Percentiles rank a stretch among this genome's conserved stretches.
phyloP scores from a whole-genome alignment of 2,888 invertebrate genomes.

The Conchocele bisecta region DNA sequence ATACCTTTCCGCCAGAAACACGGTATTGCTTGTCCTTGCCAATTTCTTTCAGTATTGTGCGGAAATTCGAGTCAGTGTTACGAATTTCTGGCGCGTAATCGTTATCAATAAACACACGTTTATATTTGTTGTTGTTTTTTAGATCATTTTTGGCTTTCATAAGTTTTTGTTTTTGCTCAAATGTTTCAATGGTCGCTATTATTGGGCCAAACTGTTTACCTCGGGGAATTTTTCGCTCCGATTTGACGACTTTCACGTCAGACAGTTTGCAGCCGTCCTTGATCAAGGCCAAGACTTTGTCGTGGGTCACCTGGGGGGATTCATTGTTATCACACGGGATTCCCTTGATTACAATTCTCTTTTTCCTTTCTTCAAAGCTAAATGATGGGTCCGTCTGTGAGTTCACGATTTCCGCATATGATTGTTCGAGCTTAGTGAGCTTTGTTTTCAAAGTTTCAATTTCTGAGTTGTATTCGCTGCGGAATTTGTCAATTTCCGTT shows the following conservation, averaged over 20 bases:
- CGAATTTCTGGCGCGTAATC: conserved; percentile 8
- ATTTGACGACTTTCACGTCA: background rate
- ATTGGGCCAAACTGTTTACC: conserved; percentile 8
- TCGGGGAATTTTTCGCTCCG: background rate
- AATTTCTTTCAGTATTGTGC: conserved; percentile 10
- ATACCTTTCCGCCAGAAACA: background rate
- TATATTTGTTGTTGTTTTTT: background rate
- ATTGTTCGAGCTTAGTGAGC: background rate
- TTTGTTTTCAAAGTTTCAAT: background rate
- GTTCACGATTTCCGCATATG: conserved; percentile 4
- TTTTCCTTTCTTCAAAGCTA: background rate
- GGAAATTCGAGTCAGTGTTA: conserved; percentile 1
- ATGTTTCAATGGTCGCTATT: background rate
- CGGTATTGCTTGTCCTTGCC: conserved; percentile 14
- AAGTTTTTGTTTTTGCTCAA: conserved; percentile 11
- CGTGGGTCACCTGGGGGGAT: background rate
- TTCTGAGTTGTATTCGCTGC: background rate
- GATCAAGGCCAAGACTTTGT: background rate
- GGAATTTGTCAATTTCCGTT: background rate
- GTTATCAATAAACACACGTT: conserved; percentile 15
- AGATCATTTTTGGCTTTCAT: background rate
- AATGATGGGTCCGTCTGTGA: no score
- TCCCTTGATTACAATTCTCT: background rate
- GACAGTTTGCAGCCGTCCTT: background rate
- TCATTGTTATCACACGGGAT: conserved; percentile 3